Conservation (phyloP, 2,113 vertebrate genomes). For the Leptobrachium leishanense region DNA sequence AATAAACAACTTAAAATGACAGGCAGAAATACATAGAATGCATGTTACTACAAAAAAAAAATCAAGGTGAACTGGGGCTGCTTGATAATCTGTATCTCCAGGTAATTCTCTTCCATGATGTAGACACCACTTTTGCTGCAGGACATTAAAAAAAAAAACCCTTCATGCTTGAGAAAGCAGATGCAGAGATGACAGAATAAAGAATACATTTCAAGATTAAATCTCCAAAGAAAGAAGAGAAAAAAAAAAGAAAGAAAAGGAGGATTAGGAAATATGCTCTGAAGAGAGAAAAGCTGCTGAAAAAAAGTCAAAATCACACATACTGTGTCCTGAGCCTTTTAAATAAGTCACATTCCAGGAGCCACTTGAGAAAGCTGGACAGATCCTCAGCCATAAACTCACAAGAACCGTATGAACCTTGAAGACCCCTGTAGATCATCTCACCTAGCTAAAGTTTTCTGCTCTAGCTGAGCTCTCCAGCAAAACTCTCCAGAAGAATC, state of each 20-base stretch:
- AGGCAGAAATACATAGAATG: neutral
- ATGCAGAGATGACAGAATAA: neutral
- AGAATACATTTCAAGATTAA: too few relatives aligned
- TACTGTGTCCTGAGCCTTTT: conserved; percentile 18
- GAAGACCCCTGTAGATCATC: conserved; percentile 41
- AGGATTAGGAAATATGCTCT: neutral
- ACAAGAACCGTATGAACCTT: conserved; percentile 47
- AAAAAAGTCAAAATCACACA: neutral
- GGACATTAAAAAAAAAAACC: neutral
- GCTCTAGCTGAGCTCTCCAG: conserved; percentile 22
- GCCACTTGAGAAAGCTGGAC: conserved; percentile 22
- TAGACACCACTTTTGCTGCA: neutral
- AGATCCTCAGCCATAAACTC: conserved; percentile 37
- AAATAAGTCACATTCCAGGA: neutral
- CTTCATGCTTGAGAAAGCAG: neutral
- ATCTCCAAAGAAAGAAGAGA: too few relatives aligned
- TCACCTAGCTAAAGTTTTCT: conserved; percentile 26
- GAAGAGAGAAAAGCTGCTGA: neutral
- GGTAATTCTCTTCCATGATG: neutral
- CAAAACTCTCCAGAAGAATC: conserved; percentile 36
- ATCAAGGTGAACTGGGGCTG: too few relatives aligned
- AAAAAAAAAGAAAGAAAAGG: neutral
- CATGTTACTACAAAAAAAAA: too few relatives aligned
- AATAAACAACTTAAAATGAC: neutral
- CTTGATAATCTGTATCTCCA: neutral